Conservation (phyloP, 2,888 invertebrate species). For the Eristalinus sepulchralis region DNA sequence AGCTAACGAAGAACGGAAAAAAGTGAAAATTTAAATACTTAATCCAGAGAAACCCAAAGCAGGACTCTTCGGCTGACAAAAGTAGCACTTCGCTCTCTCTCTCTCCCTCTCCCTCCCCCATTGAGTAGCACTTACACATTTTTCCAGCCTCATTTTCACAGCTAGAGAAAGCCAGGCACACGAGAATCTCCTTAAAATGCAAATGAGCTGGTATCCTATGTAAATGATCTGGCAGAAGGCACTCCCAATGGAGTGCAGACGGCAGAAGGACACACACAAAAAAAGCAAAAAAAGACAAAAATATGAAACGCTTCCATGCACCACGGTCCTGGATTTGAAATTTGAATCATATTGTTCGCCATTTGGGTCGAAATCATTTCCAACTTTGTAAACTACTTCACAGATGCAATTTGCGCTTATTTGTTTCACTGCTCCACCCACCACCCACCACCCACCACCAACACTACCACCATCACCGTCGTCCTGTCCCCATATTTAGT, state of each 20-base stretch:
- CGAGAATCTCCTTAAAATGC: slow-evolving; percentile 35
- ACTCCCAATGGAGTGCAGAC: neutral
- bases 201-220: slow-evolving; percentile 32
- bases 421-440: neutral
- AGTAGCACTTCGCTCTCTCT: neutral
- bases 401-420: slow-evolving; percentile 52
- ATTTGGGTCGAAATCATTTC: slow-evolving; percentile 54
- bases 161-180: neutral
- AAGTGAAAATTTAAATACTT: neutral
- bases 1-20: neutral
- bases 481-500: neutral
- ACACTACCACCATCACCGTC: too few relatives aligned
- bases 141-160: neutral
- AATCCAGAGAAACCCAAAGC: neutral
- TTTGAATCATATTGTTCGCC: slow-evolving; percentile 54
- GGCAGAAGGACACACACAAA: too few relatives aligned
- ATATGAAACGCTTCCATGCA: neutral
- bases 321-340: slow-evolving; percentile 35
- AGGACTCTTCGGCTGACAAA: neutral
- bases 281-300: neutral
- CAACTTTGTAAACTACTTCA: slow-evolving; percentile 49
- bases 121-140: neutral
- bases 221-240: slow-evolving; percentile 15
- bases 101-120: neutral
- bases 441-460: neutral